Evolutionary conservation across 1,140 invertebrate species (phyloP).

Genomic region (Zeugodacus cucurbitae): DNA sequence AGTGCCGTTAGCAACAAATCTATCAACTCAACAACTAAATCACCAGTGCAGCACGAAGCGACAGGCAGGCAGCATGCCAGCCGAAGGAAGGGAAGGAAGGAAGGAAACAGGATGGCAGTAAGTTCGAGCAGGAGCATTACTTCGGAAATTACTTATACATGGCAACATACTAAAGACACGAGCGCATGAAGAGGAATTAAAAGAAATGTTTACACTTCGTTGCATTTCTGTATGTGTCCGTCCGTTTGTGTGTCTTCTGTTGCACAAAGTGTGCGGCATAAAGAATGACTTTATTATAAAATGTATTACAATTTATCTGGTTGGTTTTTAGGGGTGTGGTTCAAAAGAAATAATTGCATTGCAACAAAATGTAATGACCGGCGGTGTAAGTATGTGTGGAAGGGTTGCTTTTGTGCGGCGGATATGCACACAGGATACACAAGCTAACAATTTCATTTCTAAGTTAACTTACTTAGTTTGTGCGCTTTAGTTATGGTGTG

Average conservation of each 20-base stretch:
- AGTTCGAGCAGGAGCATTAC: constrained; percentile 31
- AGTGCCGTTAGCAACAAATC: constrained; percentile 29
- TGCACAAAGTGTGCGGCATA: not conserved
- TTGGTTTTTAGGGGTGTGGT: not conserved
- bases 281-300: constrained; percentile 23
- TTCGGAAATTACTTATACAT: not conserved
- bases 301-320: constrained; percentile 25
- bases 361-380: not conserved
- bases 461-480: not conserved
- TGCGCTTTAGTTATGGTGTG: not conserved
- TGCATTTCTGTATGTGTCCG: not conserved
- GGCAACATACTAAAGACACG: not conserved
- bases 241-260: not conserved
- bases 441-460: not conserved
- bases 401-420: not conserved
- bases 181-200: not conserved
- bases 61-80: not conserved
- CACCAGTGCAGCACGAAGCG: not conserved
- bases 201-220: not conserved
- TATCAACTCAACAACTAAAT: constrained; percentile 38
- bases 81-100: not conserved
- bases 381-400: not conserved
- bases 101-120: constrained; percentile 37
- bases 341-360: not conserved
- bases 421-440: not conserved